Base-by-base conservation (phyloP, 1,140 invertebrate genomes). In the Macrosteles quadrilineatus region DNA sequence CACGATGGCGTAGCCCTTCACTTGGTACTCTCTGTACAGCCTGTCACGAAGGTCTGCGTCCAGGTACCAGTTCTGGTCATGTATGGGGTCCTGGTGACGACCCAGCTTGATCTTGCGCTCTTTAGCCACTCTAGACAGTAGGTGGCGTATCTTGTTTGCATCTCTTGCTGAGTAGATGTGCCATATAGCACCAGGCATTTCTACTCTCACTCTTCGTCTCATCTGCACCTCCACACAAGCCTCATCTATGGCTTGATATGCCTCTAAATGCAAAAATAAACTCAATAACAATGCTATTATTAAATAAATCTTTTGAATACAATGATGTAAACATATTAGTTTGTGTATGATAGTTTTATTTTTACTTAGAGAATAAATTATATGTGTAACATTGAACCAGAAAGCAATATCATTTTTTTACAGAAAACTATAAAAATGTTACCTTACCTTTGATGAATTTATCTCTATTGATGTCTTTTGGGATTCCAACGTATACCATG, bases 21-120 rank as follows among this genome's bases (percentile, higher is more conserved):
- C 96, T 30, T 91, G 90, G 78, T 98, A 98, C 80, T 98, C 96
- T 73, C 90, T 89, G 77, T 93, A 93, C 11, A 98, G 84, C 27
- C 96, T 86, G 50, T 94, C 90, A n/a, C 96, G 85, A 64, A 98
- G 81, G 32, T 89, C 85, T 47, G 90, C 89, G 80, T 98, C 95
- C 71, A 99, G 82, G 83, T 98, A 99, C 86, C 94, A 97, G 74
- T 91, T 95, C 80, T 99, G 97, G 83, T 98, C 96, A 80, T 98
- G 97, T 74, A 98, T 98, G 0, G 96, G 95, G 84, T 99, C 96
- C 80, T 97, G 93, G 80, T 96, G 88, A 0, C 93, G 88, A 73
- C 95, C 93, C n/a, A 97, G 85, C 25, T 88, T 83, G 64, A 90
- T 90, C 1, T 96, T 96, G 45, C 89, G 87, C 81, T 98, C 96